These are phyloP conservation scores for Drosophila watanabei DNA, from an alignment of 1,140 invertebrate species.

Conservation along the genomic window DNA sequence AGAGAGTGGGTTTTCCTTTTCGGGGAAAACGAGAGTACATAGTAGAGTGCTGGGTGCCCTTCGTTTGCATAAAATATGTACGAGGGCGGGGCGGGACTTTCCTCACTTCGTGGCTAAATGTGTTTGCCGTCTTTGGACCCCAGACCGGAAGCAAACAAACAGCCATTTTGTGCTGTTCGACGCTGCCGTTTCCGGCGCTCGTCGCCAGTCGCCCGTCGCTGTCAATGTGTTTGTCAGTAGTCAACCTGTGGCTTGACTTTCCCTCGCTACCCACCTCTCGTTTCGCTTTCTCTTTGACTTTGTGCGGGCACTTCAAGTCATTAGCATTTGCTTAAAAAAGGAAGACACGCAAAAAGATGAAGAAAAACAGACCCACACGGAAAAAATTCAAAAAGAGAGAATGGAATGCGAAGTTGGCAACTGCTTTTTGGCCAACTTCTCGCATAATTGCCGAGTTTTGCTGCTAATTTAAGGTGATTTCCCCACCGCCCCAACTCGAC, in stretches of 20 bases:
- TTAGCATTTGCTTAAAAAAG: conserved; percentile 66
- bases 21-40: neutral
- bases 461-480: conserved; percentile 70
- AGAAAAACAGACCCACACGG: neutral
- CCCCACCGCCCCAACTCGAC: neutral
- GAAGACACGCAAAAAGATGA: conserved; percentile 17
- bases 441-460: conserved; percentile 77
- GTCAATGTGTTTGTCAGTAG: conserved; percentile 62
- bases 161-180: conserved; percentile 68
- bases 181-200: conserved; percentile 58
- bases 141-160: conserved; percentile 79
- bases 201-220: neutral
- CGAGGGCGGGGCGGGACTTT: conserved; percentile 13
- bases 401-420: conserved; percentile 48
- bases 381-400: neutral
- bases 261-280: conserved; percentile 3
- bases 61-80: conserved; percentile 64
- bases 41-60: conserved; percentile 37
- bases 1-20: conserved; percentile 1
- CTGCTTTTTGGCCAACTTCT: conserved; percentile 75
- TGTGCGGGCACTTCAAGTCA: conserved; percentile 66
- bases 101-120: conserved; percentile 69
- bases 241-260: conserved; percentile 74
- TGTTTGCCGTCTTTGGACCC: conserved; percentile 69
- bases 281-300: conserved; percentile 45